Evolutionary conservation across 2,797 vertebrate species (phyloP), one percentile per base, ranked within the genome.

Genomic region (Gouania willdenowi): DNA sequence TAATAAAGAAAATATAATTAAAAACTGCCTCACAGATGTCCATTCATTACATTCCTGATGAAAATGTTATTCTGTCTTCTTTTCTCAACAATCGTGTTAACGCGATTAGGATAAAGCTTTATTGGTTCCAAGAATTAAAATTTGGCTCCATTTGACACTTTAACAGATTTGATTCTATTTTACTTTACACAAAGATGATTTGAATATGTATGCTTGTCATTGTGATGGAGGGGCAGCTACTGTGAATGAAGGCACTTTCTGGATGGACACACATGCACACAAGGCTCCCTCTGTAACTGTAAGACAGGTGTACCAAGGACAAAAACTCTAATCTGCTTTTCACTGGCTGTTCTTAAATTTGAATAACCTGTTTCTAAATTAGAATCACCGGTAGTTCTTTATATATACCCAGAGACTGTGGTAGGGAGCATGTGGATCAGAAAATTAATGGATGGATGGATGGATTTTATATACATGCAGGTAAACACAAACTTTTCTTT

Each of bases 1-100:
- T 26, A 85, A 82, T 83, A 85, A 87, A 84, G 20, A 3, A 64
- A 64, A 59, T 26, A 12, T 65, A 48, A 74, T 67, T 33, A 60
- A 34, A 58, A 70, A 60, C 15, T 39, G 64, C 44, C 50, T 77
- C 37, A 39, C 28, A 44, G 50, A 57, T 65, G 57, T 69, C 50
- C 56, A 56, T 82, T 79, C 37, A 62, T 18, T 29, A 29, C 41
- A 38, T 5, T 32, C 17, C 40, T 32, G 43, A 63, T 36, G 27
- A 49, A 68, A 39, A 18, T 36, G 2, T 44, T 6, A 41, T 42
- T 70, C 19, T 26, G 14, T 44, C 26, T 55, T 44, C 50, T 53
- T 61, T 55, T 35, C 26, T 27, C 27, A 29, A 45, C 18, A 58
- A 41, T 27, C 61, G 10, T 45, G 27, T 34, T 62, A 63, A 75